Evolutionary conservation across 2,888 invertebrate genomes (phyloP).

Genomic region (Drosophila siamana): DNA sequence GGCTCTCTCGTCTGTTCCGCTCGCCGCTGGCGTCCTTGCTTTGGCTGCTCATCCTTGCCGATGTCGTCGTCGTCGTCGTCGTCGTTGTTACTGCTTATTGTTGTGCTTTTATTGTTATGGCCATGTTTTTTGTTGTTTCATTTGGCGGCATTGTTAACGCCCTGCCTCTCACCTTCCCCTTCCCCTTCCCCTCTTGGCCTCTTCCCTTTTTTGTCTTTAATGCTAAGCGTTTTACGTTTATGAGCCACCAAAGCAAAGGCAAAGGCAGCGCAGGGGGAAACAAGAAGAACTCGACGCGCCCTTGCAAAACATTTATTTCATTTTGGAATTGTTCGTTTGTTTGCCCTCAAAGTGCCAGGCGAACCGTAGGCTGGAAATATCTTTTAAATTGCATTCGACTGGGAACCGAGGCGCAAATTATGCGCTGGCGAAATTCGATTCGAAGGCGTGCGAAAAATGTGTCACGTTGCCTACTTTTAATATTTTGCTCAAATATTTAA

Average conservation of each 20-base stretch:
- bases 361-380: constrained; percentile 47
- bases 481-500: constrained; percentile 71
- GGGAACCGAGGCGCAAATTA: constrained; percentile 57
- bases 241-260: constrained; percentile 35
- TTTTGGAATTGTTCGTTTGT: constrained; percentile 33
- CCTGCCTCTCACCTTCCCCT: not conserved
- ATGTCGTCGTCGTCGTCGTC: constrained; percentile 25
- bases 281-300: constrained; percentile 5
- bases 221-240: constrained; percentile 77
- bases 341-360: constrained; percentile 21
- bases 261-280: too few relatives aligned
- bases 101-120: constrained; percentile 78
- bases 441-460: constrained; percentile 35
- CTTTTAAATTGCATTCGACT: constrained; percentile 65
- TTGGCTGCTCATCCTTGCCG: constrained; percentile 41
- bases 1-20: constrained; percentile 15
- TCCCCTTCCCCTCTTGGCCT: not conserved
- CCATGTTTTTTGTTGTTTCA: constrained; percentile 77
- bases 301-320: constrained; percentile 47
- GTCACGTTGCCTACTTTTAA: constrained; percentile 70
- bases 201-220: constrained; percentile 55
- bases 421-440: constrained; percentile 54
- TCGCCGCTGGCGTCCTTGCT: constrained; percentile 45
- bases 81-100: constrained; percentile 78
- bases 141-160: constrained; percentile 74